phyloP scores from a whole-genome alignment of 2,113 vertebrate genomes.

The Penelope pileata region DNA sequence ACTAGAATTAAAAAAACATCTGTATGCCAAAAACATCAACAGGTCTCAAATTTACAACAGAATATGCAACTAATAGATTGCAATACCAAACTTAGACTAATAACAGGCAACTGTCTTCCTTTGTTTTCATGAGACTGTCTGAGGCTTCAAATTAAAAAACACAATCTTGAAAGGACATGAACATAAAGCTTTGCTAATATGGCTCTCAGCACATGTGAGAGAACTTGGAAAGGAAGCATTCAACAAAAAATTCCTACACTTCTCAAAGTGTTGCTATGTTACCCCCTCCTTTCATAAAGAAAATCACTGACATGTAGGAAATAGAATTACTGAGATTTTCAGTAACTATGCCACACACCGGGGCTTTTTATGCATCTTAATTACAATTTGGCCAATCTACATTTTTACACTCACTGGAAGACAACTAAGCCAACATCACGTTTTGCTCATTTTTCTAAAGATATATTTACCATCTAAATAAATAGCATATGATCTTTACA shows the following conservation, averaged over 20 bases:
- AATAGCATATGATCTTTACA: background rate
- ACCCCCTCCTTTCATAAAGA: constrained; percentile 40
- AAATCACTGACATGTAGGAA: constrained; percentile 43
- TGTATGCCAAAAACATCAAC: background rate
- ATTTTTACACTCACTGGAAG: background rate
- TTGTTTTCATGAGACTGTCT: background rate
- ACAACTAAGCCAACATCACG: background rate
- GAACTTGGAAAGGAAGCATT: constrained; percentile 15
- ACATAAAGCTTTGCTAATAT: background rate
- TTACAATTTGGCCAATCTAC: constrained; percentile 2
- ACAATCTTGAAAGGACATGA: background rate
- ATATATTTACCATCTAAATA: background rate
- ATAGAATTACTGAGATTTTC: constrained; percentile 21
- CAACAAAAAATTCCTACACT: constrained; percentile 33
- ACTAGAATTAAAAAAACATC: background rate
- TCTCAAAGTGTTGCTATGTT: constrained; percentile 64
- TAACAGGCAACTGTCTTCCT: background rate
- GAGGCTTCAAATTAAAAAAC: background rate
- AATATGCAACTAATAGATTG: background rate
- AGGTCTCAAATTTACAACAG: background rate
- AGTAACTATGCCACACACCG: background rate
- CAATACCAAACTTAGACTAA: background rate
- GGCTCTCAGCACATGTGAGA: background rate
- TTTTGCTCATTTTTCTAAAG: constrained; percentile 16
- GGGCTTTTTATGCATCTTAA: constrained; percentile 11